These are phyloP conservation scores for Tiphia femorata DNA, from an alignment of 2,888 invertebrate genomes.

Conservation along the genomic window DNA sequence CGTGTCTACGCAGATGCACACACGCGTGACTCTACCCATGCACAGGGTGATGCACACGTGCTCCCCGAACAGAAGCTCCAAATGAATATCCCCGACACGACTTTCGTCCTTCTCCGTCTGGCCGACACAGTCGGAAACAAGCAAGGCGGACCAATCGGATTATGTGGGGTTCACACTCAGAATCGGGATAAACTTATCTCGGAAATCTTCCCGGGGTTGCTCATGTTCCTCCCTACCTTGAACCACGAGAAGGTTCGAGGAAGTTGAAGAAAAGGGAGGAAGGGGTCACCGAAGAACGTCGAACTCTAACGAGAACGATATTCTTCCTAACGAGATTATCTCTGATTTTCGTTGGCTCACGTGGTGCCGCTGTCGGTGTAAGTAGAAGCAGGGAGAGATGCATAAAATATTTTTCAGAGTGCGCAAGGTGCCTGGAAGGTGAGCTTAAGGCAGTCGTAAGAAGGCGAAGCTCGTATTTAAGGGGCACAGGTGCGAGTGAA, in stretches of 20 bases:
- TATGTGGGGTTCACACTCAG: slow-evolving; percentile 19
- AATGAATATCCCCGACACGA: slow-evolving; percentile 20
- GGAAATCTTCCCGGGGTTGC: not conserved
- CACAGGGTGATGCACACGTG: not conserved
- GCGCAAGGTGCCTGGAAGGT: no score
- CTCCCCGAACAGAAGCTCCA: slow-evolving; percentile 11
- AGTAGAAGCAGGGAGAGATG: no score
- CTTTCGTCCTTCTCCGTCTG: slow-evolving; percentile 11
- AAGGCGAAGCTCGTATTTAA: no score
- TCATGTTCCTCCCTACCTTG: not conserved
- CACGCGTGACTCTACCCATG: not conserved
- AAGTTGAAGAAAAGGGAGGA: no score
- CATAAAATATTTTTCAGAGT: no score
- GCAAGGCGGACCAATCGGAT: no score
- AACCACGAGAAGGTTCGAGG: no score
- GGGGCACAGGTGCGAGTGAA: no score
- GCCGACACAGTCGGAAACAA: slow-evolving; percentile 17
- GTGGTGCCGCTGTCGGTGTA: no score
- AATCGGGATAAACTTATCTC: slow-evolving; percentile 13
- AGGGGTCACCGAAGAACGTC: slow-evolving; percentile 5
- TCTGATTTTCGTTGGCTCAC: slow-evolving; percentile 1
- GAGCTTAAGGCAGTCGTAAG: no score
- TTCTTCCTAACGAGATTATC: slow-evolving; percentile 2
- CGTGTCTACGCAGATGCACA: not conserved
- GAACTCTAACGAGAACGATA: not conserved